Conservation (phyloP, 2,113 vertebrate genomes). For the Tachysurus fulvidraco region DNA sequence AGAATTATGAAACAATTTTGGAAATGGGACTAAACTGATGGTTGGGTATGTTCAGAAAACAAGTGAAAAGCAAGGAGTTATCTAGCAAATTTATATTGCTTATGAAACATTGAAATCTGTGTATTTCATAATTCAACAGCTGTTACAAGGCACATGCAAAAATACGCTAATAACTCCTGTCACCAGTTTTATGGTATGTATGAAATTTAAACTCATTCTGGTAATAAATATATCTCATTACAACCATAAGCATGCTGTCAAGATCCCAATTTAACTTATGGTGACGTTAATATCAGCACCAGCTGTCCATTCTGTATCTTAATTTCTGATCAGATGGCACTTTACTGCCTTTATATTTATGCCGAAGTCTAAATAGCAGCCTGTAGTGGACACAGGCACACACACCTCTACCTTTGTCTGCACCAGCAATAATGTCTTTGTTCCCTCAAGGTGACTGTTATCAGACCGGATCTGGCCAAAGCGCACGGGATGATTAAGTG, state of each 20-base stretch:
- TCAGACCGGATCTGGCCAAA: slow-evolving; percentile 66
- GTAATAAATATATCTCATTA: not conserved
- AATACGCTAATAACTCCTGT: not conserved
- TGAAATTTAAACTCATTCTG: not conserved
- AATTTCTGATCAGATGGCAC: not conserved
- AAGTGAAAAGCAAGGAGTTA: not conserved
- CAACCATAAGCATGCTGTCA: not conserved
- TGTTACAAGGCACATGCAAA: slow-evolving; percentile 3
- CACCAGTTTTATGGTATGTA: not conserved
- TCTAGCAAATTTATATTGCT: slow-evolving; percentile 3
- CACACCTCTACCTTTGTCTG: slow-evolving; percentile 33
- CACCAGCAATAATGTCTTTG: slow-evolving; percentile 66
- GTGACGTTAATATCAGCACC: not conserved
- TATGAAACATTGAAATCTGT: slow-evolving; percentile 14
- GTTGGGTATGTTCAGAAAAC: slow-evolving; percentile 18
- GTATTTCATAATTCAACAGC: slow-evolving; percentile 8
- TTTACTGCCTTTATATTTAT: slow-evolving; percentile 3
- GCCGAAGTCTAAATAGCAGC: not conserved
- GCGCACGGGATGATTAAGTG: slow-evolving; percentile 69
- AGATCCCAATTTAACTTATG: not conserved
- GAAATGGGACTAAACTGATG: slow-evolving; percentile 24
- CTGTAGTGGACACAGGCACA: not conserved
- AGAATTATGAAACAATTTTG: slow-evolving; percentile 30
- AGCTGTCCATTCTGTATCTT: slow-evolving; percentile 3
- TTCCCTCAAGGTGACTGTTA: slow-evolving; percentile 75